Evolutionary conservation across 2,888 invertebrate species (phyloP), one percentile per base, ranked within the genome.

Genomic region (Stratiomys singularior): DNA sequence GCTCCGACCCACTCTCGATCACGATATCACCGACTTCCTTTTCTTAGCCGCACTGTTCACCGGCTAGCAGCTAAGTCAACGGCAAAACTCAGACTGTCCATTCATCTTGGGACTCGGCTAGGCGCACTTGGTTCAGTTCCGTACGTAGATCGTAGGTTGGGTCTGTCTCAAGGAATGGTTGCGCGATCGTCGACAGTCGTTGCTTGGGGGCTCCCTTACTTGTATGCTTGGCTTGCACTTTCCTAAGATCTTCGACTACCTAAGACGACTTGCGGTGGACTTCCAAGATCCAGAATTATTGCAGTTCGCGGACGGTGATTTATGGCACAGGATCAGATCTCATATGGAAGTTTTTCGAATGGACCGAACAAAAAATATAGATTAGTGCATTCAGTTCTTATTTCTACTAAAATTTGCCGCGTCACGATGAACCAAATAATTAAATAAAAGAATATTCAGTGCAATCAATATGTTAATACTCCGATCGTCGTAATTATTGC

Each of bases 1-100:
- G 21, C 52, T 27, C 9, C 56, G 56, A 28, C 56, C 30, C 56
- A 30, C 30, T 56, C 67, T 58, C 37, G 37, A 72, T 9, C 72
- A 28, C 72, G 56, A 15, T 52, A 56, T 37, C 46, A 67, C 64
- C 67, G 67, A 67, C 18, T 11, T 37, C 18, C 46, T 18, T 46
- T 46, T 21, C 44, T 46, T 46, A 67, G 46, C 46, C 23, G 46
- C 67, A 46, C 67, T 67, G 21, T 23, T 11, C 67, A 23, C 67
- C 67, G 64, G 21, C 67, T 21, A 67, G 46, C 63, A 60, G 63
- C 58, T 63, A 63, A 76, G 76, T 60, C 76, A 76, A 76, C 63
- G 76, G 63, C 76, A 37, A 9, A 76, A 76, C 60, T 76, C 76
- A 76, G 63, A 76, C 76, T 76, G 76, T 76, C 18, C 21, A n/a